Evolutionary conservation across 2,888 invertebrate genomes (phyloP), one percentile per base, ranked within the genome.

Genomic region (Megalurothrips usitatus): DNA sequence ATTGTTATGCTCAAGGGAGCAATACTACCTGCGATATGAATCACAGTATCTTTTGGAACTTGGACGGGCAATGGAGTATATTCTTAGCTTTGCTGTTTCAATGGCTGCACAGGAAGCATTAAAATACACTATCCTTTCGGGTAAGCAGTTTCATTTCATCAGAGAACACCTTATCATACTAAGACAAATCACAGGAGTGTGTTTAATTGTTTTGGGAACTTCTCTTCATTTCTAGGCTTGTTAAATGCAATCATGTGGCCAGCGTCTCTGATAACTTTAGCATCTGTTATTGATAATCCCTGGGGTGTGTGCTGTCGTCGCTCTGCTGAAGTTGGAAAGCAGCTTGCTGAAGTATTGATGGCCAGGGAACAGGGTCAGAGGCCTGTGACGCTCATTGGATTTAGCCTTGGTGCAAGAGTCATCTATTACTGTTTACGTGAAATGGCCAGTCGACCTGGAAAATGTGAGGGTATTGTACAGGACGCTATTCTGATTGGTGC

Each of bases 231-330:
- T 85, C 47, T 83, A 90, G 92, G 91, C 82, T 85, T 92, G n/a
- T 87, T 92, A 84, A 87, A 90, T 79, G 92, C 92, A 0, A 88
- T 92, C 11, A 89, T 91, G 1, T 92, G 92, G 92, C 92, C 92
- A 11, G 88, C 91, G 19, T 89, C 91, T 19, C 86, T 92, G 80
- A 85, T 92, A 12, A 89, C 90, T 1, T 86, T 89, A 80, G 89
- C 90, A 8, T 88, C 88, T 12, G 88, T 90, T 0, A 88, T 91
- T 82, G 92, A 92, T 86, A 92, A 92, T 85, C 92, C 92, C 0
- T 92, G 92, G 92, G 90, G 91, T 81, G 92, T 92, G 6, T 92
- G 92, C 85, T 89, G 91, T 78, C 86, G 90, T 63, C 86, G 92
- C 79, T 88, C 91, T 28, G 89, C 89, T 9, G 89, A 90, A 86